Percentiles rank a stretch among this genome's conserved stretches.
Conservation (phyloP, 30 jellyfish, hydroid and myxozoan species). For the Chironex yamaguchii region DNA sequence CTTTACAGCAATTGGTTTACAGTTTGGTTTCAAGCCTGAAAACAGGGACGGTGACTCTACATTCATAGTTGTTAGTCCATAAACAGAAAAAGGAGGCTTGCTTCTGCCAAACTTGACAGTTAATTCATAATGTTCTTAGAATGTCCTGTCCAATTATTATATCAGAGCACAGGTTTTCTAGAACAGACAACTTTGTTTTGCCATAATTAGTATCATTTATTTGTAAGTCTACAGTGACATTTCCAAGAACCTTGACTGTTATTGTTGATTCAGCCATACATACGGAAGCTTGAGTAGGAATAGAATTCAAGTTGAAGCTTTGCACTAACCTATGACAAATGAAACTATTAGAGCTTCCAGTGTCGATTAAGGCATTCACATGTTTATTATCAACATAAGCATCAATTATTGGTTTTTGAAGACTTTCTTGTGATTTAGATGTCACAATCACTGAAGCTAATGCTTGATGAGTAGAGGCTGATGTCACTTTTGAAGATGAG, state of each 20-base stretch:
- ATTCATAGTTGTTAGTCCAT: constrained; percentile 36
- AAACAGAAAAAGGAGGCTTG: constrained; percentile 9
- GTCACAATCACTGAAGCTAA: neutral
- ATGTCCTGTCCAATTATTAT: constrained; percentile 52
- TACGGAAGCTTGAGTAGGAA: neutral
- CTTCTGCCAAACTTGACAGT: neutral
- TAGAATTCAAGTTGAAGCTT: neutral
- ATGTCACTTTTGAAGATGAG: neutral
- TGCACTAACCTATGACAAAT: neutral
- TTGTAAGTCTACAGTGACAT: neutral
- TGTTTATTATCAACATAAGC: neutral
- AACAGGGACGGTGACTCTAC: constrained; percentile 41
- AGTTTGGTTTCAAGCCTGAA: constrained; percentile 38
- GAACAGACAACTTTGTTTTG: neutral
- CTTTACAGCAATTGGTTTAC: constrained; percentile 78
- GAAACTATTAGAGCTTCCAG: constrained; percentile 39
- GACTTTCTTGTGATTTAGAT: neutral
- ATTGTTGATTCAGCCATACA: constrained; percentile 36
- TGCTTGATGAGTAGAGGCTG: neutral
- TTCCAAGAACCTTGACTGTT: constrained; percentile 8
- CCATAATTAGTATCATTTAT: neutral
- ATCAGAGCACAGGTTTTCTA: constrained; percentile 35
- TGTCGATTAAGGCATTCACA: constrained; percentile 33
- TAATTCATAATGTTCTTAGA: constrained; percentile 18
- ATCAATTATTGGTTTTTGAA: neutral